Percentiles rank a stretch among this genome's conserved stretches.
phyloP scores from a whole-genome alignment of 2,113 vertebrate species.

The Callaeas wilsoni region DNA sequence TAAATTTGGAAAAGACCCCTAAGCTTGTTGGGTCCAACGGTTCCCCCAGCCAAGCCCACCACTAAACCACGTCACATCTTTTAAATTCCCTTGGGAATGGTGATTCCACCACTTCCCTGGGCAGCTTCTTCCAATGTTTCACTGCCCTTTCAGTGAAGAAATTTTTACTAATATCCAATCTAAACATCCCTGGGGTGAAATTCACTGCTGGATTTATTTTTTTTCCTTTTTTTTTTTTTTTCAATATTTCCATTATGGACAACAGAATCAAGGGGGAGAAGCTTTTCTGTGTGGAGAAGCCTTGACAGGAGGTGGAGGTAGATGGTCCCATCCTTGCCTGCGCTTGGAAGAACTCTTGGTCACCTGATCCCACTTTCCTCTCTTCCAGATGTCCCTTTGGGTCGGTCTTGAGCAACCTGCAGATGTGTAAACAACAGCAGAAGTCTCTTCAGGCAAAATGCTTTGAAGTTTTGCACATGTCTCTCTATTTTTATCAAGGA shows the following conservation, averaged over 20 bases:
- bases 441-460: background rate
- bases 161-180: background rate
- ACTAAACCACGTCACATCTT: background rate
- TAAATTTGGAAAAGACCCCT: background rate
- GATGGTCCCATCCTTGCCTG: background rate
- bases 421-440: background rate
- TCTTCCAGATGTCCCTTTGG: background rate
- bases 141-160: background rate
- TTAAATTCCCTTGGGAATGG: background rate
- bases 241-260: background rate
- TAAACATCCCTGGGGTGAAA: background rate
- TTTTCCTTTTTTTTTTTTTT: background rate
- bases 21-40: rapidly evolving
- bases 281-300: background rate
- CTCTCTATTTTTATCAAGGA: background rate
- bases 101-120: background rate
- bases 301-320: background rate
- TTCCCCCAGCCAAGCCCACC: background rate
- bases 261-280: background rate
- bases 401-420: background rate
- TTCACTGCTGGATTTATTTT: background rate
- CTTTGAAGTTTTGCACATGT: background rate
- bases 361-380: background rate
- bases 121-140: background rate
- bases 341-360: background rate